These are phyloP conservation scores for Saguinus midas DNA, from an alignment of 2,113 vertebrate species.

Conservation along the genomic window DNA sequence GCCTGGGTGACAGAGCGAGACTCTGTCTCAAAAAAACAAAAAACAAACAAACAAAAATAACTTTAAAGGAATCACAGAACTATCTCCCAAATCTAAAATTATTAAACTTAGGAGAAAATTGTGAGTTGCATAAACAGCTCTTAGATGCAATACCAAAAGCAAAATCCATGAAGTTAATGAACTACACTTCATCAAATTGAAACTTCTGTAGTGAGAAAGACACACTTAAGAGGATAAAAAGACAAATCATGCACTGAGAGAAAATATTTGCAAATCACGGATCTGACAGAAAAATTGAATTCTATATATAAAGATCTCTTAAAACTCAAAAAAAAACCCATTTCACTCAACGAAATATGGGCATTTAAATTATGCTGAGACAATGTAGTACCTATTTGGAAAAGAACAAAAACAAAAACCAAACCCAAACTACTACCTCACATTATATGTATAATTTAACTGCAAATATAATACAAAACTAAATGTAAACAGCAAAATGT, in stretches of 20 bases:
- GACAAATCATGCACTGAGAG: not conserved
- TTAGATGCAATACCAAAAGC: not conserved
- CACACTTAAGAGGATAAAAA: not conserved
- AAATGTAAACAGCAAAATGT: not conserved
- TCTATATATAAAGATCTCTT: not conserved
- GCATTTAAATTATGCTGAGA: not conserved
- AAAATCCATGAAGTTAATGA: not conserved
- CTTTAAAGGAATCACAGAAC: not conserved
- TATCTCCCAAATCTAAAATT: not conserved
- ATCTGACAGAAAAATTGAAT: not conserved
- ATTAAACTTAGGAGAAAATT: not conserved
- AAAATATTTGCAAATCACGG: not conserved
- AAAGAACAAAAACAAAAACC: not conserved
- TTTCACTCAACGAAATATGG: not conserved
- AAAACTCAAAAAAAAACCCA: not conserved
- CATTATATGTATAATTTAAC: not conserved
- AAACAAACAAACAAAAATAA: no score
- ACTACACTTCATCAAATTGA: not conserved
- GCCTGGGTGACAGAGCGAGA: no score
- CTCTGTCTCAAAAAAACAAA: no score
- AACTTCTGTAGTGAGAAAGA: not conserved
- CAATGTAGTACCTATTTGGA: not conserved
- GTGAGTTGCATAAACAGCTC: not conserved
- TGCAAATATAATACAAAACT: not conserved
- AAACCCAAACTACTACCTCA: not conserved